Evolutionary conservation across 2,797 vertebrate genomes (phyloP).

Genomic region (Phataginus tricuspis): DNA sequence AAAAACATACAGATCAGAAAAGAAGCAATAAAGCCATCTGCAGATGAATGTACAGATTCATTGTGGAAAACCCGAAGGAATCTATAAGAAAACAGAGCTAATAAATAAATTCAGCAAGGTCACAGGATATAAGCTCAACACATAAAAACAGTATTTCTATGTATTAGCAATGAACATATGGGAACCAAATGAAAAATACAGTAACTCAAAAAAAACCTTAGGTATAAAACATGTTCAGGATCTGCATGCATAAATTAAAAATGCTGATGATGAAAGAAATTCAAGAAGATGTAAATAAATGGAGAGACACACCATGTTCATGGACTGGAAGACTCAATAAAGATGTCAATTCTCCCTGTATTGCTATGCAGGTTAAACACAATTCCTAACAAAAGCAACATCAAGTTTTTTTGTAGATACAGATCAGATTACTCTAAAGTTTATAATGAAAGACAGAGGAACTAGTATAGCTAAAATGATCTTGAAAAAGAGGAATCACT

Average conservation of each 20-base stretch:
- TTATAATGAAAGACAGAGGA: constrained; percentile 39
- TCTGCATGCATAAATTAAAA: constrained; percentile 38
- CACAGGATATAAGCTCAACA: neutral
- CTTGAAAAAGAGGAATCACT: constrained; percentile 26
- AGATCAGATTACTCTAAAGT: constrained; percentile 24
- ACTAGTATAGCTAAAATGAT: constrained; percentile 18
- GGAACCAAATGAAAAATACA: constrained; percentile 27
- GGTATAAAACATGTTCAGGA: neutral
- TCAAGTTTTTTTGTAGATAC: neutral
- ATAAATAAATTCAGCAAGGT: constrained; percentile 13
- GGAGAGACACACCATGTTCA: neutral
- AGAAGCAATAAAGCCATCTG: constrained; percentile 7
- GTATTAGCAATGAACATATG: neutral
- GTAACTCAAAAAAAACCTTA: neutral
- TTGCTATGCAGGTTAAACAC: constrained; percentile 3
- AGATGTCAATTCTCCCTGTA: constrained; percentile 21
- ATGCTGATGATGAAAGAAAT: neutral
- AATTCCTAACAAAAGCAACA: constrained; percentile 44
- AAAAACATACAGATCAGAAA: constrained; percentile 23
- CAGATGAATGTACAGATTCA: neutral
- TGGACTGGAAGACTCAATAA: neutral
- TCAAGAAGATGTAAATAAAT: constrained; percentile 1
- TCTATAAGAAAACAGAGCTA: constrained; percentile 7
- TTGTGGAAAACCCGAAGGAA: constrained; percentile 7
- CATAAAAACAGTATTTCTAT: neutral